These are phyloP conservation scores for Eilema caniola DNA, from an alignment of 2,888 invertebrate genomes.

Conservation along the genomic window DNA sequence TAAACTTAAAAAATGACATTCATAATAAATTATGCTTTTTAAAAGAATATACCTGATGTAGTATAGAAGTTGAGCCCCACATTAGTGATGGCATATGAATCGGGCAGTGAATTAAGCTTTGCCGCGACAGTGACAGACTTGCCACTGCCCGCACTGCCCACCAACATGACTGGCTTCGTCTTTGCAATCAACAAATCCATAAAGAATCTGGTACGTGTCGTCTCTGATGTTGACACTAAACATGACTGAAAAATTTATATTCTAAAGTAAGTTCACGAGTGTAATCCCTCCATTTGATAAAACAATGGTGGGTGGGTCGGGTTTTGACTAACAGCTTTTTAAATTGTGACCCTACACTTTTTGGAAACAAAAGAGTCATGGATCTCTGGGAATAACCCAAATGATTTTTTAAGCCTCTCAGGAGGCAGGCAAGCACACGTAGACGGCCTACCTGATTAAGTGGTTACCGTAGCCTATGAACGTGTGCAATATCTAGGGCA, in stretches of 20 bases:
- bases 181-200: slow-evolving; percentile 93
- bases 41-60: slow-evolving; percentile 88
- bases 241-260: slow-evolving; percentile 86
- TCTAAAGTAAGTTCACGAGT: background rate
- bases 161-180: slow-evolving; percentile 95
- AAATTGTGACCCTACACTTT: no score
- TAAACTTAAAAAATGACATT: background rate
- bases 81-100: slow-evolving; percentile 93
- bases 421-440: no score
- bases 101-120: slow-evolving; percentile 91
- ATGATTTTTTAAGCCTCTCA: no score
- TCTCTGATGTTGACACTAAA: slow-evolving; percentile 96
- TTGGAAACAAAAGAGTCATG: no score
- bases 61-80: slow-evolving; percentile 98
- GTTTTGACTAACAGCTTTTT: no score
- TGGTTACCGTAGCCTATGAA: no score
- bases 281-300: no score
- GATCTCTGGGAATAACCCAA: no score
- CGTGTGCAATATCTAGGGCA: no score
- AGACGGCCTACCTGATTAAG: no score
- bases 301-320: no score
- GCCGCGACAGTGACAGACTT: slow-evolving; percentile 96
- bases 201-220: slow-evolving; percentile 95
- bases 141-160: slow-evolving; percentile 96
- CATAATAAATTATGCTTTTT: background rate